Conservation (phyloP, 2,888 invertebrate species). For the Chrysomela aeneicollis region DNA sequence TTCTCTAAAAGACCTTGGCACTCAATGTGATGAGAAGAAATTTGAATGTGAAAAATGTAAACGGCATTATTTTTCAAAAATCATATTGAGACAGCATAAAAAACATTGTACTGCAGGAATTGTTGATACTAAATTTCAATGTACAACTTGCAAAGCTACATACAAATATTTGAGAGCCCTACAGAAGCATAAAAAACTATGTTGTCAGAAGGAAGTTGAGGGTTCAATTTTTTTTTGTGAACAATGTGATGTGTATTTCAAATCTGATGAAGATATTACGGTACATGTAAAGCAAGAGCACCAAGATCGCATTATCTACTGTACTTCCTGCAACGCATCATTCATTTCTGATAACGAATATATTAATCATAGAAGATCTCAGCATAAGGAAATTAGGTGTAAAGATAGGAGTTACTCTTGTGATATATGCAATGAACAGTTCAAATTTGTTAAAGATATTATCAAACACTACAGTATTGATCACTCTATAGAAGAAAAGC, state of each 20-base stretch:
- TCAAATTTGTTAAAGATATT: constrained; percentile 45
- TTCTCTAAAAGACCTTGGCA: constrained; percentile 30
- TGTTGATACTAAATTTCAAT: constrained; percentile 30
- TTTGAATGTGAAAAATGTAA: constrained; percentile 38
- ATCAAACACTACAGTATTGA: constrained; percentile 45
- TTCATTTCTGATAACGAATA: constrained; percentile 34
- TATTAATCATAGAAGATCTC: constrained; percentile 23
- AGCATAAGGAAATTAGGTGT: constrained; percentile 27
- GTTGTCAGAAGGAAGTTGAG: constrained; percentile 33
- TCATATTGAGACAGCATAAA: constrained; percentile 40
- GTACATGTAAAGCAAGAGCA: constrained; percentile 33
- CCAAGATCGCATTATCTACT: constrained; percentile 25
- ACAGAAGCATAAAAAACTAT: constrained; percentile 30
- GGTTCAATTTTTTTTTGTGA: constrained; percentile 27
- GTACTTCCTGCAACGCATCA: constrained; percentile 28
- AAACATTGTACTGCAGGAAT: constrained; percentile 34
- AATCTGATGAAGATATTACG: constrained; percentile 25
- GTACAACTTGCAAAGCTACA: constrained; percentile 33
- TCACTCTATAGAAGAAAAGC: constrained; percentile 46
- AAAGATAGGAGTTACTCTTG: constrained; percentile 36
- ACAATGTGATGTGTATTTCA: constrained; percentile 34
- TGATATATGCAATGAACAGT: constrained; percentile 46
- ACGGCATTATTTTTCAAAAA: constrained; percentile 40
- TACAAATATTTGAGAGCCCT: constrained; percentile 35
- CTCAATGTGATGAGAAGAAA: constrained; percentile 32